Percentiles rank a stretch among this genome's conserved stretches.
Evolutionary conservation across 2,888 invertebrate species (phyloP).

Genomic region (Dryobota labecula): DNA sequence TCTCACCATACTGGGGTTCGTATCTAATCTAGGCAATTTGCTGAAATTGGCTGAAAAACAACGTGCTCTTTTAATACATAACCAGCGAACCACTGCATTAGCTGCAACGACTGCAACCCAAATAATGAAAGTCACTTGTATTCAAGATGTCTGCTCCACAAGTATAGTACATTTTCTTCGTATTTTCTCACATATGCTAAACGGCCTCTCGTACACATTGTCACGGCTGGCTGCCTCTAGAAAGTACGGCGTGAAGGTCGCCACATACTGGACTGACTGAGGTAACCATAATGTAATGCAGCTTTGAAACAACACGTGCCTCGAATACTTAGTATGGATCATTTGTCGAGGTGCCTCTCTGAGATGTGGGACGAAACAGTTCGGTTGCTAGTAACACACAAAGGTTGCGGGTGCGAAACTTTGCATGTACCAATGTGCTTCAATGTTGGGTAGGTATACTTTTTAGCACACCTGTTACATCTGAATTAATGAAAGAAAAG

Average conservation of each 20-base stretch:
- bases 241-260: slow-evolving; percentile 72
- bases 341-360: slow-evolving; percentile 11
- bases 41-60: background rate
- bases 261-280: slow-evolving; percentile 44
- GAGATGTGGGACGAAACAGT: slow-evolving; percentile 14
- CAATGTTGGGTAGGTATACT: background rate
- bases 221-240: slow-evolving; percentile 67
- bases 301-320: slow-evolving; percentile 35
- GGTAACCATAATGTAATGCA: slow-evolving; percentile 50
- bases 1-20: background rate
- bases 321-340: slow-evolving; percentile 24
- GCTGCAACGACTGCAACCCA: background rate
- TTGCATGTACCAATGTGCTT: background rate
- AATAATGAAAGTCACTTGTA: background rate
- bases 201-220: slow-evolving; percentile 42
- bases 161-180: slow-evolving; percentile 18
- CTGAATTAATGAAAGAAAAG: background rate
- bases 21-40: background rate
- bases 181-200: slow-evolving; percentile 49
- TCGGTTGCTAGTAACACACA: background rate
- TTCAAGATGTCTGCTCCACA: slow-evolving; percentile 17
- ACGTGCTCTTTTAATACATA: background rate
- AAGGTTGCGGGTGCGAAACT: slow-evolving; percentile 7
- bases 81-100: background rate
- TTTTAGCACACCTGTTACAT: background rate